phyloP scores from a whole-genome alignment of 2,797 vertebrate species.

The Centroberyx gerrardi region DNA sequence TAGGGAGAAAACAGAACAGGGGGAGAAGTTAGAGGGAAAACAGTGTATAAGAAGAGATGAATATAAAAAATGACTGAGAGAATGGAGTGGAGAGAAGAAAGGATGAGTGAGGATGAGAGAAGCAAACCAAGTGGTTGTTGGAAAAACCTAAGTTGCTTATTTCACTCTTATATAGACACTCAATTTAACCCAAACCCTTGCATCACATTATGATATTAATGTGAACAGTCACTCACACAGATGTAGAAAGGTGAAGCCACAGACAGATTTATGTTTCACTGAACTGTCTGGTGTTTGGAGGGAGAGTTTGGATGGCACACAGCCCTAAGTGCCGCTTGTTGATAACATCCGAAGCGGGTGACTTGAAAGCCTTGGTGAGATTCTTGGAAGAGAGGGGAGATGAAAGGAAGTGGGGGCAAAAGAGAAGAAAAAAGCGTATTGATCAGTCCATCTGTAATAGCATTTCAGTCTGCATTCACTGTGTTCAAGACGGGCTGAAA shows the following conservation, averaged over 20 bases:
- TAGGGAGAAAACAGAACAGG: slow-evolving; percentile 3
- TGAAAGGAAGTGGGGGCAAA: slow-evolving; percentile 8
- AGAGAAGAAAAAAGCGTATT: slow-evolving; percentile 9
- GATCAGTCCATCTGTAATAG: slow-evolving; percentile 13
- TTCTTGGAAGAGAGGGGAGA: slow-evolving; percentile 10
- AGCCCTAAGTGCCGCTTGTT: not conserved
- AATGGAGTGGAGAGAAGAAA: no score
- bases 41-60: no score
- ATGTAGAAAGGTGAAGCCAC: no score
- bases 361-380: slow-evolving; percentile 13
- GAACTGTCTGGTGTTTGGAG: slow-evolving; percentile 37
- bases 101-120: no score
- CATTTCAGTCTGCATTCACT: not conserved
- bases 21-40: no score
- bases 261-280: slow-evolving; percentile 43
- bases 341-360: no score
- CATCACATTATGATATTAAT: no score
- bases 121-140: not conserved
- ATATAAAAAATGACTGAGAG: no score
- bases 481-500: slow-evolving; percentile 3
- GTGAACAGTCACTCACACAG: no score
- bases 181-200: no score
- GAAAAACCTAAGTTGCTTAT: not conserved
- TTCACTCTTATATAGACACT: no score
- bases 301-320: not conserved